A percentile compares a stretch with the other conserved stretches of the same genome.
phyloP scores from a whole-genome alignment of 2,797 vertebrate species.

The Crenuchus spilurus region DNA sequence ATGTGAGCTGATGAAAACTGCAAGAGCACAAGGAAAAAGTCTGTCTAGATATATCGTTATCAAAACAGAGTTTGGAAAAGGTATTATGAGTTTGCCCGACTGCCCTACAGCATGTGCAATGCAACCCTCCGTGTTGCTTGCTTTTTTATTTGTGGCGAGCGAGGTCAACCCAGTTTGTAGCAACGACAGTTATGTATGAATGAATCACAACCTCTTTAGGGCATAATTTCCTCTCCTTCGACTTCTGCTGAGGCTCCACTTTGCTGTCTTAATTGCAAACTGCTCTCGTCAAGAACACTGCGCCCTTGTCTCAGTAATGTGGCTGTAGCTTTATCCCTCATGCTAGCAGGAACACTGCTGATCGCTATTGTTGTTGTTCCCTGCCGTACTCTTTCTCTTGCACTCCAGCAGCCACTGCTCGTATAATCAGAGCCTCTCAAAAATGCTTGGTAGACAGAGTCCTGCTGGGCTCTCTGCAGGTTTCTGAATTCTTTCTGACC shows the following conservation, averaged over 20 bases:
- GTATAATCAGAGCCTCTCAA: constrained; percentile 48
- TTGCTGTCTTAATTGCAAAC: constrained; percentile 54
- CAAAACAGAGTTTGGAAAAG: neutral
- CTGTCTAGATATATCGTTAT: neutral
- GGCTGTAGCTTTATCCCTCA: constrained; percentile 31
- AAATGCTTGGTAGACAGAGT: constrained; percentile 44
- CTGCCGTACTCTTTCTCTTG: constrained; percentile 12
- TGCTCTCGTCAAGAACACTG: constrained; percentile 53
- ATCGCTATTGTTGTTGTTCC: constrained; percentile 49
- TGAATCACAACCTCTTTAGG: constrained; percentile 60
- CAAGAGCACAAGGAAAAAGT: constrained; percentile 18
- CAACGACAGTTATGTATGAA: constrained; percentile 48
- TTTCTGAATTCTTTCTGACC: constrained; percentile 33
- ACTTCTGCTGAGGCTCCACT: constrained; percentile 54
- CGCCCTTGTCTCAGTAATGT: constrained; percentile 53
- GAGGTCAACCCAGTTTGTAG: constrained; percentile 9
- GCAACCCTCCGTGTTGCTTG: neutral
- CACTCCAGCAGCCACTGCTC: constrained; percentile 1
- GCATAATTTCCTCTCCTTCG: constrained; percentile 47
- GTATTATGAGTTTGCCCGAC: neutral
- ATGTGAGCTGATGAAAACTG: constrained; percentile 37
- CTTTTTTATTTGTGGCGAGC: neutral
- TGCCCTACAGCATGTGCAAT: neutral
- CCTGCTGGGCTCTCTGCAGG: constrained; percentile 31
- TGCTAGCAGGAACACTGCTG: constrained; percentile 43